Percentiles rank a stretch among this genome's conserved stretches.
These are phyloP conservation scores for Ploceus nigricollis DNA, from an alignment of 2,113 vertebrate genomes.

Conservation along the genomic window DNA sequence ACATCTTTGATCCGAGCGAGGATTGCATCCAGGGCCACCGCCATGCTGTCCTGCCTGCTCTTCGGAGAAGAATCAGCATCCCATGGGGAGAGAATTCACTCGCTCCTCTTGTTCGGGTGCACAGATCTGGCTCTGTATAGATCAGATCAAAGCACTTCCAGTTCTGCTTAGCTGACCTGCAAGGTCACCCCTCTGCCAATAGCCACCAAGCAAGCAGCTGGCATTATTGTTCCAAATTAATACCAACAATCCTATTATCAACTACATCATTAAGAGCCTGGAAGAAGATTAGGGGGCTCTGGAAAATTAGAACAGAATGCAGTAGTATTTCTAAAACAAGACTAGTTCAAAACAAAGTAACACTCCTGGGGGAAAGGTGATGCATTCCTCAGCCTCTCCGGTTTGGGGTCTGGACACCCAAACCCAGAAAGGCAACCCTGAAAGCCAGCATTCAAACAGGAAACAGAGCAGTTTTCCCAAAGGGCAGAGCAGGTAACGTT, in stretches of 20 bases:
- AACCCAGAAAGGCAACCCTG: neutral
- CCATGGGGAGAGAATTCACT: conserved; percentile 70
- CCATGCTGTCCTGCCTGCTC: conserved; percentile 75
- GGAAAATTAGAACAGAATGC: conserved; percentile 86
- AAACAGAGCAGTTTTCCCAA: neutral
- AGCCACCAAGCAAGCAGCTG: conserved; percentile 80
- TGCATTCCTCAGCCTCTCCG: neutral
- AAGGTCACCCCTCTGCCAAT: conserved; percentile 73
- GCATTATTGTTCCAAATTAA: conserved; percentile 87
- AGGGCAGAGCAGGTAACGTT: neutral
- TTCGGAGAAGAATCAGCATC: conserved; percentile 70
- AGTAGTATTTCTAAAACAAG: conserved; percentile 65
- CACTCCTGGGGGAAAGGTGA: neutral
- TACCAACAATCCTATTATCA: conserved; percentile 94
- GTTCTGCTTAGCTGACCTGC: conserved; percentile 62
- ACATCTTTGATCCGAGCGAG: conserved; percentile 88
- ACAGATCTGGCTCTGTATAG: conserved; percentile 67
- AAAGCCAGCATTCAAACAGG: fast-evolving
- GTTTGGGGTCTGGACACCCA: neutral
- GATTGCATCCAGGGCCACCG: conserved; percentile 79
- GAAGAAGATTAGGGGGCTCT: conserved; percentile 91
- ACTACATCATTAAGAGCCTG: conserved; percentile 83
- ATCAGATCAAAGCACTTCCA: conserved; percentile 75
- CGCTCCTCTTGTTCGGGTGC: neutral
- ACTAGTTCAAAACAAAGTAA: conserved; percentile 39